These are phyloP conservation scores for Drosophila hamatofila DNA, from an alignment of 2,888 invertebrate genomes.

Conservation along the genomic window DNA sequence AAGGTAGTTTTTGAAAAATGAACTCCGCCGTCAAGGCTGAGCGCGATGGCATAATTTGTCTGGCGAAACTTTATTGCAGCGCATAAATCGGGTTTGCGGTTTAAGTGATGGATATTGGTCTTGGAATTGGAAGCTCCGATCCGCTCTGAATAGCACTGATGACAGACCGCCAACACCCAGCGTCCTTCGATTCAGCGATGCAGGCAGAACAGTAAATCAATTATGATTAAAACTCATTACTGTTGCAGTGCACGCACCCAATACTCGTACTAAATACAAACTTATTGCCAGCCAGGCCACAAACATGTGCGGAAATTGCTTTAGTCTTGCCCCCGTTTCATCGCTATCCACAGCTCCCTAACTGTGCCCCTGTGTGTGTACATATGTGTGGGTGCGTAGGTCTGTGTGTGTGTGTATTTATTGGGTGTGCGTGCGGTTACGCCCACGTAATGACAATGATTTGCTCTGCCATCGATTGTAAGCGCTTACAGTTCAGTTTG, in stretches of 20 bases:
- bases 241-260: constrained; percentile 56
- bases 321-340: constrained; percentile 12
- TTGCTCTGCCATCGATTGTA: constrained; percentile 69
- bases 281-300: constrained; percentile 58
- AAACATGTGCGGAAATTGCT: constrained; percentile 73
- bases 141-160: constrained; percentile 52
- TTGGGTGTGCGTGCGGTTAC: constrained; percentile 57
- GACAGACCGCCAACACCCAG: constrained; percentile 32
- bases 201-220: constrained; percentile 67
- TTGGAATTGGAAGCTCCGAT: constrained; percentile 20
- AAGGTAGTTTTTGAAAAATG: constrained; percentile 63
- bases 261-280: constrained; percentile 51
- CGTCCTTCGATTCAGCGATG: constrained; percentile 13
- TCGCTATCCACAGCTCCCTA: background rate
- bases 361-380: constrained; percentile 12
- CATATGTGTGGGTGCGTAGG: background rate
- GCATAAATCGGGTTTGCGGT: constrained; percentile 61
- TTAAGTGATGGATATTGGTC: constrained; percentile 45
- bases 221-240: constrained; percentile 80
- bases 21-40: constrained; percentile 47
- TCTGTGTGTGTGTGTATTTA: constrained; percentile 20
- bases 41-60: constrained; percentile 64
- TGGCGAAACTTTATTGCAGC: constrained; percentile 61
- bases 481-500: constrained; percentile 62
- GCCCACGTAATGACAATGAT: constrained; percentile 75